Evolutionary conservation across 2,113 vertebrate genomes (phyloP), one percentile per base, ranked within the genome.

Genomic region (Hippocampus barbouri): DNA sequence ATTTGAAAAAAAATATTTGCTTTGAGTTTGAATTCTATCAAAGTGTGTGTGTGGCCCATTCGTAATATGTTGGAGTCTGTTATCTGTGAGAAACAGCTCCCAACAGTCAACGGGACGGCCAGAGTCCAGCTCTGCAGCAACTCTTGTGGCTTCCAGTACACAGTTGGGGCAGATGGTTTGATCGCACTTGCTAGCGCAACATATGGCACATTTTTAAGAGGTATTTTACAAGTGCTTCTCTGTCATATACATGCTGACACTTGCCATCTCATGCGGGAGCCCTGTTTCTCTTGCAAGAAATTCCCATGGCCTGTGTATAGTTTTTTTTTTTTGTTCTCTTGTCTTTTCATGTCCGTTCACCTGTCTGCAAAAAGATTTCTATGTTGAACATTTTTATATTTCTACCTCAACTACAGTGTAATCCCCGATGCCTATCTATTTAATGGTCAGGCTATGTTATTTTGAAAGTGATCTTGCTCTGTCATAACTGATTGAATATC

Each of bases 101-200:
- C 34, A 38, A 6, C 34, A 38, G 6, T 38, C 34, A 38, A 38
- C 34, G 6, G 34, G 34, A 38, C 34, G 34, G 34, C 2, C 34
- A 6, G 34, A 38, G 34, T 38, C 34, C 34, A 38, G 34, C 34
- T 38, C 34, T 38, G 34, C 34, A 38, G 34, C 34, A 38, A 38
- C 34, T 38, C 34, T 38, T 38, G 6, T 38, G 43, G 57, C 74
- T 68, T 78, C 77, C 78, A 79, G 64, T 74, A 77, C 68, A 56
- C 75, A 67, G 70, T 18, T 3, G 71, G 79, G 74, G 45, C 68
- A 78, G 71, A 70, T n/a, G 27, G 41, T 72, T 77, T 85, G 53
- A 73, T 66, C 65, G 72, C 73, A 70, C 66, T 57, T 70, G 74
- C 73, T 76, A 81, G 66, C 74, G 23, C 12, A 83, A 81, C 76